Percentiles rank a stretch among this genome's conserved stretches.
Conservation (phyloP, 2,113 vertebrate genomes). For the Myiagra hebetior region DNA sequence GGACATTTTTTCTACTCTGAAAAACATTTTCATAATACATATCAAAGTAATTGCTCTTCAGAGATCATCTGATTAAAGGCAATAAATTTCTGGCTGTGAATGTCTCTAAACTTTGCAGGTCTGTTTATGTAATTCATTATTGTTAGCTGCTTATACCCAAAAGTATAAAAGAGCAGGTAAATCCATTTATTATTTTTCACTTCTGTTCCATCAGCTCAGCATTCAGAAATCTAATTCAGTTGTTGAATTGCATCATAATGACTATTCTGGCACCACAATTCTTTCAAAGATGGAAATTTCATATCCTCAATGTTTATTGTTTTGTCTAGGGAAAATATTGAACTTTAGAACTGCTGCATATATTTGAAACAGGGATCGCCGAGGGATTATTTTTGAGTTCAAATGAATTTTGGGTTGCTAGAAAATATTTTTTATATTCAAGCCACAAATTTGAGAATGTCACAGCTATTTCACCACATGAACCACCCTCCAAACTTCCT, state of each 20-base stretch:
- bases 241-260: slow-evolving; percentile 8
- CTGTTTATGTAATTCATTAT: not conserved
- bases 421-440: not conserved
- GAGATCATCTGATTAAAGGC: not conserved
- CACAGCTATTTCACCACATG: not conserved
- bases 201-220: slow-evolving; percentile 12
- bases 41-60: not conserved
- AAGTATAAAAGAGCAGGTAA: not conserved
- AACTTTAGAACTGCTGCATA: not conserved
- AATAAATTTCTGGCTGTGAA: not conserved
- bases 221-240: slow-evolving; percentile 37
- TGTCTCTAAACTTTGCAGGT: not conserved
- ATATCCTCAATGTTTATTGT: slow-evolving; percentile 19
- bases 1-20: not conserved
- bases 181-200: slow-evolving; percentile 24
- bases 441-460: not conserved
- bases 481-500: not conserved
- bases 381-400: not conserved
- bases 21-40: not conserved
- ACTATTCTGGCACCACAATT: not conserved
- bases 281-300: slow-evolving; percentile 35
- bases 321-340: slow-evolving; percentile 24
- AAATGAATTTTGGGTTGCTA: not conserved
- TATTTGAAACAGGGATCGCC: not conserved
- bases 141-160: not conserved